These are phyloP conservation scores for Fulmarus glacialis DNA, from an alignment of 2,113 vertebrate genomes.

Conservation along the genomic window DNA sequence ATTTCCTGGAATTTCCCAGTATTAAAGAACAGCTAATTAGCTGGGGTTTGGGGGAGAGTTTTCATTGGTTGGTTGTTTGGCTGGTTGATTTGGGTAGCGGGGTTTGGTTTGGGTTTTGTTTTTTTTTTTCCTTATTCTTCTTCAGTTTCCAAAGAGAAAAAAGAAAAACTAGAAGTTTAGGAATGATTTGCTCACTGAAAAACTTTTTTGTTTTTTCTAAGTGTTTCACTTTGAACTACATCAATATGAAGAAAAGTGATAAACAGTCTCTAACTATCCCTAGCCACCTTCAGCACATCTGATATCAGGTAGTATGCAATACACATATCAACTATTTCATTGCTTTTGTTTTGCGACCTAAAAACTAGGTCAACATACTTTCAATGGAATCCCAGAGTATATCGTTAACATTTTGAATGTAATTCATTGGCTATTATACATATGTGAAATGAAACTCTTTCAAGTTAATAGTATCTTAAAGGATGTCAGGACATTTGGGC, in stretches of 20 bases:
- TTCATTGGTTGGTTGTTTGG: background rate
- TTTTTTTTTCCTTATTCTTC: background rate
- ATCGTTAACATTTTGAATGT: background rate
- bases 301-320: background rate
- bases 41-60: accelerated
- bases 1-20: background rate
- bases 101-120: accelerated
- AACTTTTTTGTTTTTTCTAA: background rate
- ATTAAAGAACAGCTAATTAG: background rate
- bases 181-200: background rate
- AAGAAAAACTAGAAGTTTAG: background rate
- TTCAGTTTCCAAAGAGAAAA: background rate
- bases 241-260: background rate
- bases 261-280: background rate
- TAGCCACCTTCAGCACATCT: background rate
- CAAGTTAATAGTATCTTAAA: background rate
- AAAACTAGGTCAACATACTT: background rate
- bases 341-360: background rate
- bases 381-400: background rate
- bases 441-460: background rate
- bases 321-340: background rate
- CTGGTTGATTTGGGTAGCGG: background rate
- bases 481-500: background rate
- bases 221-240: background rate
- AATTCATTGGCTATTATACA: background rate